Evolutionary conservation across 2,113 vertebrate genomes (phyloP), one percentile per base, ranked within the genome.

Genomic region (Microcebus lehilahytsara): DNA sequence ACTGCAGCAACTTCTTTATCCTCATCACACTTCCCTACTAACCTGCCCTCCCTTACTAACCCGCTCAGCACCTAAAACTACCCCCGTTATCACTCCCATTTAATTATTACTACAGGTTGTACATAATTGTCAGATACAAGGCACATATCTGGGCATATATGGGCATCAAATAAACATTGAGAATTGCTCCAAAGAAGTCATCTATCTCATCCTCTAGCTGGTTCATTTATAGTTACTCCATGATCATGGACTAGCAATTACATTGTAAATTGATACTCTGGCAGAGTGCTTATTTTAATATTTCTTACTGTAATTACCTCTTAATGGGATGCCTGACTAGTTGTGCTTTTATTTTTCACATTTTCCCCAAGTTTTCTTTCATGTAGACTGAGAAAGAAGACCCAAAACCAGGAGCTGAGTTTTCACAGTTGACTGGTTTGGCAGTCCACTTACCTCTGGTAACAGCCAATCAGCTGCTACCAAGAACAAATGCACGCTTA

Each of bases 321-420:
- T 62, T 62, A 46, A 34, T 53, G 32, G 30, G 53, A 89, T 85
- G 53, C 13, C n/a, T 1, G 16, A 37, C 11, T 16, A n/a, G 32
- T 34, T 89, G 34, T 12, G 4, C 37, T 92, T 96, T 90, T 66
- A 13, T 60, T 56, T 75, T 71, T 79, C 74, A 66, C 42, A 88
- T 62, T 91, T 95, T 71, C n/a, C 75, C 71, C 51, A 64, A 81
- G 37, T 75, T 97, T 96, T 84, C 85, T 86, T 77, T 53, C 42
- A 53, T 27, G 37, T 20, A 95, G 75, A 37, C 25, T 56, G 42
- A 91, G 80, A 90, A 95, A 84, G 74, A 87, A 93, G 71, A 66
- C 27, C 17, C 17, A 2, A 49, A 89, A 27, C 0, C 0, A 34
- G 71, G 34, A 85, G 46, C 34, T 7, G 1, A 84, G 34, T 32